Percentiles rank a stretch among this genome's conserved stretches.
phyloP scores from a whole-genome alignment of 1,140 invertebrate species.

The Drosophila guanche region DNA sequence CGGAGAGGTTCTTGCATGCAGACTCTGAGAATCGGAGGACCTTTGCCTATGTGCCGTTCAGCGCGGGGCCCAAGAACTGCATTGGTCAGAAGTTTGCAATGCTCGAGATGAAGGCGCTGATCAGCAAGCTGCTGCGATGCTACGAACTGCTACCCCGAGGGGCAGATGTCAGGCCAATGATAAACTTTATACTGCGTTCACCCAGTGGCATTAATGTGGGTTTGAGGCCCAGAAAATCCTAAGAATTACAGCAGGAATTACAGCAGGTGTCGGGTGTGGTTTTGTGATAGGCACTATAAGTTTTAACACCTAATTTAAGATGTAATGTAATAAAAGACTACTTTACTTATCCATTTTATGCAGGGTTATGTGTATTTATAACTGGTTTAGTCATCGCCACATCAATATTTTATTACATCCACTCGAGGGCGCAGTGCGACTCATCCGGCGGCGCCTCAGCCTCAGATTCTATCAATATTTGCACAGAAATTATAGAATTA shows the following conservation, averaged over 20 bases:
- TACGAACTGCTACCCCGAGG: slow-evolving; percentile 84
- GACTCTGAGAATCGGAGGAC: slow-evolving; percentile 67
- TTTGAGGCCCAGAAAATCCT: slow-evolving; percentile 31
- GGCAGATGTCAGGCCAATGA: slow-evolving; percentile 48
- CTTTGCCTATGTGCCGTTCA: slow-evolving; percentile 87
- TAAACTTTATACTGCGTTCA: slow-evolving; percentile 69
- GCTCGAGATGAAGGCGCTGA: slow-evolving; percentile 88
- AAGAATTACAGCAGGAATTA: background rate
- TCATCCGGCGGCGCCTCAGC: slow-evolving; percentile 5
- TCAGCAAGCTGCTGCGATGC: slow-evolving; percentile 87
- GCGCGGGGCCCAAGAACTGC: slow-evolving; percentile 86
- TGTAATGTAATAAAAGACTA: too few species aligned
- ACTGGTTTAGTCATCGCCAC: slow-evolving; percentile 36
- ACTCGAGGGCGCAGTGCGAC: slow-evolving; percentile 31
- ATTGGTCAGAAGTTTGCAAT: slow-evolving; percentile 92
- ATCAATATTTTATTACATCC: slow-evolving; percentile 12
- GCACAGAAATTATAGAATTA: slow-evolving; percentile 35
- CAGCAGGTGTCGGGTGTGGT: background rate
- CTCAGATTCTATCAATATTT: slow-evolving; percentile 53
- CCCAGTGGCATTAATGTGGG: slow-evolving; percentile 50
- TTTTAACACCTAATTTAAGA: background rate
- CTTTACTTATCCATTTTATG: too few species aligned
- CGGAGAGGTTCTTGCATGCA: slow-evolving; percentile 86
- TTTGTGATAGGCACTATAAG: slow-evolving; percentile 20
- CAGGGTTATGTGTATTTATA: background rate